A percentile compares a stretch with the other conserved stretches of the same genome.
These are phyloP conservation scores for Sinopyrophorus schimmeli DNA, from an alignment of 2,888 invertebrate species.

Conservation along the genomic window DNA sequence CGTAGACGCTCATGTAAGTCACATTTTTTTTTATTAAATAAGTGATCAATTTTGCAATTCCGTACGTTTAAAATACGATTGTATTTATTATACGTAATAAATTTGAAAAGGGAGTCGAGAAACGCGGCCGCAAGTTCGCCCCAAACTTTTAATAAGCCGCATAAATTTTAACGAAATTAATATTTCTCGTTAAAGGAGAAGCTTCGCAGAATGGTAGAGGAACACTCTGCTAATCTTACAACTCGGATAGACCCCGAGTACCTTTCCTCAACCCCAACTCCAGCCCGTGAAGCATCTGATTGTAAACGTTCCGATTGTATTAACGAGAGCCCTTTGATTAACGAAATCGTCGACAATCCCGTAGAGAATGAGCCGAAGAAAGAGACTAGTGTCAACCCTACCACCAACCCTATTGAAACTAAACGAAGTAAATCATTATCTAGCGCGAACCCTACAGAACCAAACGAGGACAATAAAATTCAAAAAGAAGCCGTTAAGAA, in stretches of 20 bases:
- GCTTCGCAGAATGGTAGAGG: slow-evolving; percentile 82
- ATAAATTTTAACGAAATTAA: too few species aligned
- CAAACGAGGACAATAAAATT: slow-evolving; percentile 39
- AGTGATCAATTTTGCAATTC: too few species aligned
- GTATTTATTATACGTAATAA: too few species aligned
- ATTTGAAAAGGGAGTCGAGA: too few species aligned
- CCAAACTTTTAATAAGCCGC: too few species aligned
- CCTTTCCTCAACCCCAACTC: slow-evolving; percentile 47
- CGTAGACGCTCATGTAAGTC: slow-evolving; percentile 79
- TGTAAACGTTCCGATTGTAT: slow-evolving; percentile 39
- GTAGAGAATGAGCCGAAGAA: slow-evolving; percentile 32
- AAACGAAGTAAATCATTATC: slow-evolving; percentile 47
- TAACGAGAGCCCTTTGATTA: slow-evolving; percentile 32
- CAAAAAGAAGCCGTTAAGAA: slow-evolving; percentile 45
- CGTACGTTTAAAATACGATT: too few species aligned
- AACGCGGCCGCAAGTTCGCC: too few species aligned
- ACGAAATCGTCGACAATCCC: slow-evolving; percentile 31
- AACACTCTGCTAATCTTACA: slow-evolving; percentile 64
- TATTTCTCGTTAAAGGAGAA: slow-evolving; percentile 45
- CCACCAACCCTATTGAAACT: slow-evolving; percentile 43
- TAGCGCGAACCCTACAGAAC: slow-evolving; percentile 46
- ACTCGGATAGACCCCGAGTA: slow-evolving; percentile 53
- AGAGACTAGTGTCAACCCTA: slow-evolving; percentile 39
- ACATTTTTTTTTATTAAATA: too few species aligned
- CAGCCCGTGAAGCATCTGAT: slow-evolving; percentile 42